These are phyloP conservation scores for Petrocephalus zakoni DNA, from an alignment of 2,113 vertebrate species.

Conservation along the genomic window DNA sequence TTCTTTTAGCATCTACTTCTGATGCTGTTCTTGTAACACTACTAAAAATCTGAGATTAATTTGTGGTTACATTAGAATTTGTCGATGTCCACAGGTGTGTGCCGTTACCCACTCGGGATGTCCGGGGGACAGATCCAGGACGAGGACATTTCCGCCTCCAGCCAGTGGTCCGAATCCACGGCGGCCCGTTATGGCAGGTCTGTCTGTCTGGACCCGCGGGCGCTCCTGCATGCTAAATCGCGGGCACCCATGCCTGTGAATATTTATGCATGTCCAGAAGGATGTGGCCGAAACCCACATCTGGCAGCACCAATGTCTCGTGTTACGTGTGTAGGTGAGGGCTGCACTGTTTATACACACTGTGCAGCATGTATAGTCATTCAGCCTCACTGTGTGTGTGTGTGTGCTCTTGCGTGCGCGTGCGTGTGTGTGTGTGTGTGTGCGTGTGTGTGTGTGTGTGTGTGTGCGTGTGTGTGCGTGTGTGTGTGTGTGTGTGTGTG, in stretches of 20 bases:
- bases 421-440: too few species aligned
- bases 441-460: neutral
- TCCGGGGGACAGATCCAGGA: slow-evolving; percentile 87
- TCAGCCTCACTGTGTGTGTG: neutral
- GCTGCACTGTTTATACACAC: neutral
- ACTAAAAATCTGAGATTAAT: neutral
- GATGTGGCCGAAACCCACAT: neutral
- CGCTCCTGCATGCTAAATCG: neutral
- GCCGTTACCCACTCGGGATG: slow-evolving; percentile 93
- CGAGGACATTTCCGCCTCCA: slow-evolving; percentile 93
- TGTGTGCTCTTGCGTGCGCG: too few species aligned
- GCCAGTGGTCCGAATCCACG: slow-evolving; percentile 96
- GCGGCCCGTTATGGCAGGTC: slow-evolving; percentile 92
- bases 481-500: neutral
- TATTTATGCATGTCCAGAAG: neutral
- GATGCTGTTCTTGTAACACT: neutral
- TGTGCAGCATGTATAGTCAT: neutral
- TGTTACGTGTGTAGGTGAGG: neutral
- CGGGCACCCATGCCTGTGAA: slow-evolving; percentile 9
- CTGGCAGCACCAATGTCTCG: neutral
- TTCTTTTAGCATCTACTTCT: neutral
- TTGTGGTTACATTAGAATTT: neutral
- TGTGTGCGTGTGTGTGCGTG: neutral
- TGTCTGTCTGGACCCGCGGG: slow-evolving; percentile 24
- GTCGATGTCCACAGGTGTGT: slow-evolving; percentile 66